Evolutionary conservation across 2,113 vertebrate species (phyloP).

Genomic region (Ia io): DNA sequence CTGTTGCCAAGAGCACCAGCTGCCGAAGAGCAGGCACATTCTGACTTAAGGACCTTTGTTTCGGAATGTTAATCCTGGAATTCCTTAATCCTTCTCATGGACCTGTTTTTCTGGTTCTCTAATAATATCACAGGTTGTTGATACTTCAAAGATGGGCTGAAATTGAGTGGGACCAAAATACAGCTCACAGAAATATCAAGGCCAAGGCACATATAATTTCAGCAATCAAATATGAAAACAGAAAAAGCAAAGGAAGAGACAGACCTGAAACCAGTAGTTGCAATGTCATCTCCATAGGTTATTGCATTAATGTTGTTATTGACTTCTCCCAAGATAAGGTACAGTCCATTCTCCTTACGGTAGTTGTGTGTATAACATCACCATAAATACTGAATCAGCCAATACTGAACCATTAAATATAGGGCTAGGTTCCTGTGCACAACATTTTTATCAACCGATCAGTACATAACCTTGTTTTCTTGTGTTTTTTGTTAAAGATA

Average conservation of each 20-base stretch:
- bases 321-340: background rate
- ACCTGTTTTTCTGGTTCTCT: background rate
- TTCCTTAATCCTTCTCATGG: background rate
- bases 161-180: background rate
- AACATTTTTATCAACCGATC: background rate
- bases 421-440: accelerated
- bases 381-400: background rate
- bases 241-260: background rate
- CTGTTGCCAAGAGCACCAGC: background rate
- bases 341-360: no score
- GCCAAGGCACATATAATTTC: background rate
- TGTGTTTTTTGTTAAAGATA: background rate
- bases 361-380: background rate
- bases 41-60: background rate
- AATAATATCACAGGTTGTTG: background rate
- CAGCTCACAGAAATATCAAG: background rate
- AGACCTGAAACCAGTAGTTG: background rate
- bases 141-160: background rate
- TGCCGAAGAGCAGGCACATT: background rate
- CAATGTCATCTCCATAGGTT: accelerated
- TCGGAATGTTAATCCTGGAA: background rate
- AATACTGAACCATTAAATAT: background rate
- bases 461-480: background rate
- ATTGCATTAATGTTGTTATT: accelerated
- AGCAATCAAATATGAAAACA: background rate